Conservation (phyloP, 2,797 vertebrate genomes). For the Hylomyscus alleni region DNA sequence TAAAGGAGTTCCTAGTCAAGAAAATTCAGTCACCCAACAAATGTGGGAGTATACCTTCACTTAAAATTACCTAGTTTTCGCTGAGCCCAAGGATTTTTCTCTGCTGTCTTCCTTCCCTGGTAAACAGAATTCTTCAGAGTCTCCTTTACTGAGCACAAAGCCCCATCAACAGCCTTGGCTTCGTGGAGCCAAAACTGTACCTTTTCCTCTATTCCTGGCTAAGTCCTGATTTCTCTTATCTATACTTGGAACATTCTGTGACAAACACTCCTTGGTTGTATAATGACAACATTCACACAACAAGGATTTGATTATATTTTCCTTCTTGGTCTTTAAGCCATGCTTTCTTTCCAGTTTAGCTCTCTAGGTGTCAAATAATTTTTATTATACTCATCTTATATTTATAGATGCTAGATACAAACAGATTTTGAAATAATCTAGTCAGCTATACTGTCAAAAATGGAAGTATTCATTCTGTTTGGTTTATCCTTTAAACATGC, state of each 20-base stretch:
- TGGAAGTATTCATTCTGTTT: not conserved
- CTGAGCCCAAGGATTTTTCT: not conserved
- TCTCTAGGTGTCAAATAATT: slow-evolving; percentile 39
- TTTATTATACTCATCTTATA: not conserved
- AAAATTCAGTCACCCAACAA: not conserved
- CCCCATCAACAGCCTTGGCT: not conserved
- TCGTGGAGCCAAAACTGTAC: not conserved
- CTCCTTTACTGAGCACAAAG: not conserved
- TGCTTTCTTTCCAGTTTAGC: not conserved
- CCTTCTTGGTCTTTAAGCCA: not conserved
- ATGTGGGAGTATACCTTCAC: not conserved
- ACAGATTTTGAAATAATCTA: slow-evolving; percentile 53
- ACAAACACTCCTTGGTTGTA: not conserved
- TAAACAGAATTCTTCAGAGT: not conserved
- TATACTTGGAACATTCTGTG: not conserved
- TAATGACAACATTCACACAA: not conserved
- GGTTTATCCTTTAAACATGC: slow-evolving; percentile 11
- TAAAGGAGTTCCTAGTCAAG: not conserved
- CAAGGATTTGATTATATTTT: not conserved
- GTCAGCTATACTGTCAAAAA: slow-evolving; percentile 6
- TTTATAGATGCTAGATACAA: slow-evolving; percentile 15
- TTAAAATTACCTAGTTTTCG: not conserved
- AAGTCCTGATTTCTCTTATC: not conserved
- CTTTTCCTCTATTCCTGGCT: not conserved
- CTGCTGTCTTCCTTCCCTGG: not conserved